Conservation (phyloP, 2,888 invertebrate genomes). For the Eumerus sabulonum region DNA sequence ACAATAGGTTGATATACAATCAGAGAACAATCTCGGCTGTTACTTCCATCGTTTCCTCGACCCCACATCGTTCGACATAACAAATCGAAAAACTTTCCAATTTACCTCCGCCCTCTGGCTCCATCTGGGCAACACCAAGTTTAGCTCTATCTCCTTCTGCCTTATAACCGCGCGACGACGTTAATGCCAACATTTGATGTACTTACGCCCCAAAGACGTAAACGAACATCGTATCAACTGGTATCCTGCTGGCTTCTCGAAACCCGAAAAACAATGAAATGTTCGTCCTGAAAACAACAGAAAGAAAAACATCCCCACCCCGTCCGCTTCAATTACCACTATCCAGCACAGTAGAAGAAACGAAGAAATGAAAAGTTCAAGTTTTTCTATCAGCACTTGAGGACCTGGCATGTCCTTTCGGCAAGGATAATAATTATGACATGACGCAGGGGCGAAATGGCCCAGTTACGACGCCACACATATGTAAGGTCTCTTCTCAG, state of each 20-base stretch:
- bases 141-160: neutral
- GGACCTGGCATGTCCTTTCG: constrained; percentile 14
- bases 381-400: constrained; percentile 60
- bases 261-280: constrained; percentile 49
- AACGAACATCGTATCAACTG: constrained; percentile 16
- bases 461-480: constrained; percentile 34
- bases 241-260: no score
- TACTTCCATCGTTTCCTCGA: no score
- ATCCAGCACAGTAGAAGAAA: neutral
- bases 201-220: constrained; percentile 1
- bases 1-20: constrained; percentile 48
- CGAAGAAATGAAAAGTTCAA: constrained; percentile 38
- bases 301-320: constrained; percentile 2
- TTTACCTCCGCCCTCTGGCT: constrained; percentile 2
- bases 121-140: neutral
- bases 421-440: constrained; percentile 60
- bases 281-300: constrained; percentile 24
- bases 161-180: constrained; percentile 9
- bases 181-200: constrained; percentile 51
- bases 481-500: constrained; percentile 35
- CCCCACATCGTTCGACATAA: constrained; percentile 52
- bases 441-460: constrained; percentile 29
- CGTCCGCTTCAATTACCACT: constrained; percentile 34
- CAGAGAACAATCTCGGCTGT: constrained; percentile 54
- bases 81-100: constrained; percentile 67